Base-by-base conservation (phyloP, 2,888 invertebrate species). In the Pollenia labialis region DNA sequence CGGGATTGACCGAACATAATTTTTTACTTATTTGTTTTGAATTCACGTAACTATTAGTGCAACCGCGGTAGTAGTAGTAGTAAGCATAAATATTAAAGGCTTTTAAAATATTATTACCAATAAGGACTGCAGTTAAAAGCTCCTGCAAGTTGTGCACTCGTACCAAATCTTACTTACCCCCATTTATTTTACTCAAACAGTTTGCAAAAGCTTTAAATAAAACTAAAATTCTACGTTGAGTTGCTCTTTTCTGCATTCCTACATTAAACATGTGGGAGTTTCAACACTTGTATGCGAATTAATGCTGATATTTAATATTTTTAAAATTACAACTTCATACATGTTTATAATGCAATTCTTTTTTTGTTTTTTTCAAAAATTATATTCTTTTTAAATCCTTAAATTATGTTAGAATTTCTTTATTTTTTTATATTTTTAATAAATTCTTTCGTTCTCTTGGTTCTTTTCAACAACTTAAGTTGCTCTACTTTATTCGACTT, bases 361-460 rank as follows among this genome's bases (percentile, higher is more conserved):
- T n/a, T 46, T 42, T 2, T 4, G 0, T 56, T 4, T 40, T 10
- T 62, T 42, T 16, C 58, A 40, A 18, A 32, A 40, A 40, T 58
- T 58, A 40, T 40, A 4, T 50, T 52, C 16, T 52, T 32, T 16
- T 32, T 54, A 44, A 77, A 68, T 80, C 42, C 12, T 23, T 16
- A 40, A 52, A 71, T 58, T 62, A 60, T 60, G 12, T 44, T 44
- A 50, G 44, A 60, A 4, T 42, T 75, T 75, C 50, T 14, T 66
- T 46, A 66, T 54, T 23, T 10, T 62, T 58, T 32, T 48, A n/a
- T 56, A n/a, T 14, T 18, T 18, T 64, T 46, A 46, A 32, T 32
- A 32, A 32, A 32, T 32, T 32, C 6, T 32, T 32, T 32, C 32
- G 32, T 32, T 32, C 32, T 32, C 32, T 32, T 32, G 3, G 4